Conservation (phyloP, 2,113 vertebrate genomes). For the Seriola dumerili region DNA sequence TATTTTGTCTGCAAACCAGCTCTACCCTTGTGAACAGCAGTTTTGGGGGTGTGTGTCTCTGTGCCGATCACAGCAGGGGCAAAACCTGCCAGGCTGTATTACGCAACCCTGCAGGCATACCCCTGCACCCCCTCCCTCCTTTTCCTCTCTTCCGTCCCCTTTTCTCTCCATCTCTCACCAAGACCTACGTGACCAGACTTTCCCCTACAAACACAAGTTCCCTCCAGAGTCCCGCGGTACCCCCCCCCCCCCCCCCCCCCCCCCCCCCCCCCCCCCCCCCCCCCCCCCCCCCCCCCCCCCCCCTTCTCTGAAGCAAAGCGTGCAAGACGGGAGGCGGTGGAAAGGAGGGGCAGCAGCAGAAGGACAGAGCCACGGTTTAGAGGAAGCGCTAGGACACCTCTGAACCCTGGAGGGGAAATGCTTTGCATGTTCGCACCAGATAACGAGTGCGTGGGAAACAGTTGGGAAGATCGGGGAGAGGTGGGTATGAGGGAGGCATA, state of each 20-base stretch:
- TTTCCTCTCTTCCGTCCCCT: not conserved
- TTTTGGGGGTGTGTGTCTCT: constrained; percentile 18
- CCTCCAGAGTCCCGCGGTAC: not conserved
- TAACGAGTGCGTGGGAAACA: constrained; percentile 57
- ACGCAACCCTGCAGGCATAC: constrained; percentile 67
- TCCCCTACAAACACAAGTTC: constrained; percentile 32
- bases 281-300: not conserved
- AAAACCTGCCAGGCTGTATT: constrained; percentile 55
- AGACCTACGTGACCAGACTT: constrained; percentile 73
- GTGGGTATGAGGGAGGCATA: constrained; percentile 31
- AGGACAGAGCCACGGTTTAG: not conserved
- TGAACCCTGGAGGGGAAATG: constrained; percentile 60
- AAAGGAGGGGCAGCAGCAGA: not conserved
- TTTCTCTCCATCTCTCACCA: constrained; percentile 47
- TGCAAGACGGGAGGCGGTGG: constrained; percentile 1
- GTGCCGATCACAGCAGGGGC: constrained; percentile 40
- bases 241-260: not conserved
- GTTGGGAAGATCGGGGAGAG: constrained; percentile 4
- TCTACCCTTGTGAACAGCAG: not conserved
- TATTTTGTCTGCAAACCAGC: not conserved
- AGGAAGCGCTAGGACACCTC: constrained; percentile 54
- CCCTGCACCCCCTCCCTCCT: constrained; percentile 6
- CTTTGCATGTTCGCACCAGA: constrained; percentile 67
- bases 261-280: not conserved
- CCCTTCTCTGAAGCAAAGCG: constrained; percentile 6